phyloP scores from a whole-genome alignment of 2,113 vertebrate genomes.

The Circaetus cinerascens region DNA sequence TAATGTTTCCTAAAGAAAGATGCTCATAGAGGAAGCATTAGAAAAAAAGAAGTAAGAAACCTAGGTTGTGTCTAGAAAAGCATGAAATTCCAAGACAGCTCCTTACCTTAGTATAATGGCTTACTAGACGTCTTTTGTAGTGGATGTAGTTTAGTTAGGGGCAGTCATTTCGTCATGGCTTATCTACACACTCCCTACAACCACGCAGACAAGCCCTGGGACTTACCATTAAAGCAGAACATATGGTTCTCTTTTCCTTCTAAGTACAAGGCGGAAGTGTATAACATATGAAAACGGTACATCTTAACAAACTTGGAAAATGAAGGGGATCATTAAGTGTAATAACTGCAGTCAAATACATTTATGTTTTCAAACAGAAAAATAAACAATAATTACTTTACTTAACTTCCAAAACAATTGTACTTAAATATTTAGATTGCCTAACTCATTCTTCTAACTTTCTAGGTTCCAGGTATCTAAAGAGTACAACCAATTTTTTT shows the following conservation, averaged over 20 bases:
- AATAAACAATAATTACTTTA: neutral
- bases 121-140: neutral
- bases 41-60: neutral
- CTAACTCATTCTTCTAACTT: neutral
- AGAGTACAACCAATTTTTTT: neutral
- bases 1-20: neutral
- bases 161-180: neutral
- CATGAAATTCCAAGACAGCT: neutral
- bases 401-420: neutral
- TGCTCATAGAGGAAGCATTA: neutral
- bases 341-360: neutral
- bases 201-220: neutral
- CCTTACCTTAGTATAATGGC: neutral
- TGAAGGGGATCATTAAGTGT: neutral
- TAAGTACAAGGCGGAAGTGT: neutral
- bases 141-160: neutral
- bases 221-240: slow-evolving; percentile 23
- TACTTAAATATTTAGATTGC: neutral
- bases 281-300: neutral
- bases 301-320: neutral
- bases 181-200: neutral
- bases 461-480: neutral
- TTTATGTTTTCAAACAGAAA: neutral
- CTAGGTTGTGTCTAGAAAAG: neutral
- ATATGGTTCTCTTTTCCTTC: slow-evolving; percentile 23